Evolutionary conservation across 2,797 vertebrate species (phyloP).

Genomic region (Strix occidentalis): DNA sequence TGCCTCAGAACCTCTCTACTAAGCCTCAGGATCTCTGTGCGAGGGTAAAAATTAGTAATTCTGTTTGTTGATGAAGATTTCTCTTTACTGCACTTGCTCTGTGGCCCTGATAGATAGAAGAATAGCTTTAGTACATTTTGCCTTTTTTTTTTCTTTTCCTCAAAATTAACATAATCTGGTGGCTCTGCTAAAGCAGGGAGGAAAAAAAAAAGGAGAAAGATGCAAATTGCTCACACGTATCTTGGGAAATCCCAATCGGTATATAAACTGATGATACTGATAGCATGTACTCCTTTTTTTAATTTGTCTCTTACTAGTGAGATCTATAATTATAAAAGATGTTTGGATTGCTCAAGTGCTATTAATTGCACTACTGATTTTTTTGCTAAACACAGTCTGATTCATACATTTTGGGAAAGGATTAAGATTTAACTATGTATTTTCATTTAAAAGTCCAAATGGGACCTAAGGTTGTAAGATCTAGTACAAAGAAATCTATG

Average conservation of each 20-base stretch:
- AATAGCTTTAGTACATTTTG: not conserved
- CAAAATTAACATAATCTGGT: not conserved
- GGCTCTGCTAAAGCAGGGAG: not conserved
- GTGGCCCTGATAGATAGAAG: not conserved
- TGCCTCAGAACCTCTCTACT: slow-evolving; percentile 93
- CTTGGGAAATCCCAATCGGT: not conserved
- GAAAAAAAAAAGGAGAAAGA: not conserved
- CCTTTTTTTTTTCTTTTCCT: not conserved
- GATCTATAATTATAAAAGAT: not conserved
- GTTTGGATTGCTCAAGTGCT: not conserved
- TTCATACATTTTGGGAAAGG: not conserved
- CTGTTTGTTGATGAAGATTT: slow-evolving; percentile 32
- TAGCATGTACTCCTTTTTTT: not conserved
- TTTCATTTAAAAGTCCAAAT: not conserved
- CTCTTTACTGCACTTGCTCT: slow-evolving; percentile 30
- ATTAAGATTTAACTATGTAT: not conserved
- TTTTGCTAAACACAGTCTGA: not conserved
- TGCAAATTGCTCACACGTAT: not conserved
- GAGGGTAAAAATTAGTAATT: slow-evolving; percentile 82
- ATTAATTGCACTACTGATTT: not conserved
- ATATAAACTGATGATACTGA: not conserved
- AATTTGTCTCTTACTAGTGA: not conserved
- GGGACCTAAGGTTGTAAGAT: not conserved
- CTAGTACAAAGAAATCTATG: not conserved
- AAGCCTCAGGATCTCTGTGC: slow-evolving; percentile 94